Evolutionary conservation across 2,113 vertebrate species (phyloP).

Genomic region (Corvus cornix): DNA sequence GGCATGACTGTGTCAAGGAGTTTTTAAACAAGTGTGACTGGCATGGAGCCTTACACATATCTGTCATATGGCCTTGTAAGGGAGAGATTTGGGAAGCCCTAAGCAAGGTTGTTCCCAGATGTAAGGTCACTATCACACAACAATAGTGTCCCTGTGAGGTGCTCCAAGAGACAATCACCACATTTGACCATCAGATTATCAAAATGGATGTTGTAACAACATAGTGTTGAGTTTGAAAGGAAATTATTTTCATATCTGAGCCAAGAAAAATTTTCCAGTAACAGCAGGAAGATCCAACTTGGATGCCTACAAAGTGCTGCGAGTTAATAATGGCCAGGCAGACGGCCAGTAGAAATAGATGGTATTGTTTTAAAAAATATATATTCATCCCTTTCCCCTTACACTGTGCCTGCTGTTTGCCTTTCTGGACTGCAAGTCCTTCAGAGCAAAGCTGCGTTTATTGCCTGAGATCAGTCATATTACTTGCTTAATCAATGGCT

Average conservation of each 20-base stretch:
- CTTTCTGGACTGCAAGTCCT: neutral
- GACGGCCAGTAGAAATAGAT: neutral
- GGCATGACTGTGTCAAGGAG: neutral
- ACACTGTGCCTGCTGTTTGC: neutral
- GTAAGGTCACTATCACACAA: slow-evolving; percentile 11
- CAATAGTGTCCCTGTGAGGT: neutral
- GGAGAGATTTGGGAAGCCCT: neutral
- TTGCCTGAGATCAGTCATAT: neutral
- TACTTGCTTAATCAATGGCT: neutral
- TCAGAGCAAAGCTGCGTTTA: neutral
- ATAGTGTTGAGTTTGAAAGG: slow-evolving; percentile 26
- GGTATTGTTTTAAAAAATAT: neutral
- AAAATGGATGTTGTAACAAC: slow-evolving; percentile 13
- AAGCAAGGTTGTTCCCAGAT: neutral
- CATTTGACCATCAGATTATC: slow-evolving; percentile 19
- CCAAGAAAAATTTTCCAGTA: slow-evolving; percentile 48
- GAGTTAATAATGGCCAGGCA: slow-evolving; percentile 23
- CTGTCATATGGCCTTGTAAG: neutral
- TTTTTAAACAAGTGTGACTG: slow-evolving; percentile 20
- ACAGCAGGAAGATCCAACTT: slow-evolving; percentile 32
- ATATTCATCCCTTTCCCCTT: neutral
- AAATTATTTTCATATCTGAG: slow-evolving; percentile 28
- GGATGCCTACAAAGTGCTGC: neutral
- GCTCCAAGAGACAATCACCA: neutral
- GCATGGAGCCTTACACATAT: neutral